A percentile compares a stretch with the other conserved stretches of the same genome.
Conservation (phyloP, 37 sponge, comb jelly and placozoan species). For the Halisarca cf. caerulea region DNA sequence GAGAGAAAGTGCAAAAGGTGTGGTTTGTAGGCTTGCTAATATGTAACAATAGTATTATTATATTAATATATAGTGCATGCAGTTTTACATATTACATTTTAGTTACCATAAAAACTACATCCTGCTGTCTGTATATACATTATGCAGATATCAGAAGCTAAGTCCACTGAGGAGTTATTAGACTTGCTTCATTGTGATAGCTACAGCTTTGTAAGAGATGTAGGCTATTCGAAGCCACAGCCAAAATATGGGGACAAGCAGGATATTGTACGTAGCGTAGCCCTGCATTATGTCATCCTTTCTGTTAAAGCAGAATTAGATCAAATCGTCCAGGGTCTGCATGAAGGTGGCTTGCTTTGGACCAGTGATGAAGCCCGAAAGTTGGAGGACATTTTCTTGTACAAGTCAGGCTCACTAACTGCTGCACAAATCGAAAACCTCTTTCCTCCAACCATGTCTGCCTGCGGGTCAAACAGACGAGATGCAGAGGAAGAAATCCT, state of each 20-base stretch:
- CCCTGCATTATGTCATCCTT: neutral
- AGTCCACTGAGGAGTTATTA: neutral
- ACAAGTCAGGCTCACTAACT: neutral
- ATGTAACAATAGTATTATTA: no score
- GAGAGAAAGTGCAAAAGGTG: constrained; percentile 8
- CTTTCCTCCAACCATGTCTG: neutral
- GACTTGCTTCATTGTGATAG: neutral
- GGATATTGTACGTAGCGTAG: neutral
- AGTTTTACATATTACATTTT: no score
- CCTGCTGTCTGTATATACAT: no score
- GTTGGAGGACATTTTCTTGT: neutral
- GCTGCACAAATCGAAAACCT: neutral
- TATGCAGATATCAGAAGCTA: constrained; percentile 1
- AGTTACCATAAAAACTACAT: no score
- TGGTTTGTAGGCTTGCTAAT: neutral
- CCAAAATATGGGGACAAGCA: neutral
- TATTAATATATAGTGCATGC: no score
- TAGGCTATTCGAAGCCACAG: neutral
- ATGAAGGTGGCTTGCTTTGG: neutral
- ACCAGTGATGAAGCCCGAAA: neutral
- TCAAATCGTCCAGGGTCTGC: neutral
- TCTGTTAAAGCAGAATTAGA: constrained; percentile 13
- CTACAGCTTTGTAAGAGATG: neutral
- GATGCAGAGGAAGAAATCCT: constrained; percentile 11
- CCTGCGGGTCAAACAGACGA: neutral